Evolutionary conservation across 1,140 invertebrate genomes (phyloP), one percentile per base, ranked within the genome.

Genomic region (Halictus rubicundus): DNA sequence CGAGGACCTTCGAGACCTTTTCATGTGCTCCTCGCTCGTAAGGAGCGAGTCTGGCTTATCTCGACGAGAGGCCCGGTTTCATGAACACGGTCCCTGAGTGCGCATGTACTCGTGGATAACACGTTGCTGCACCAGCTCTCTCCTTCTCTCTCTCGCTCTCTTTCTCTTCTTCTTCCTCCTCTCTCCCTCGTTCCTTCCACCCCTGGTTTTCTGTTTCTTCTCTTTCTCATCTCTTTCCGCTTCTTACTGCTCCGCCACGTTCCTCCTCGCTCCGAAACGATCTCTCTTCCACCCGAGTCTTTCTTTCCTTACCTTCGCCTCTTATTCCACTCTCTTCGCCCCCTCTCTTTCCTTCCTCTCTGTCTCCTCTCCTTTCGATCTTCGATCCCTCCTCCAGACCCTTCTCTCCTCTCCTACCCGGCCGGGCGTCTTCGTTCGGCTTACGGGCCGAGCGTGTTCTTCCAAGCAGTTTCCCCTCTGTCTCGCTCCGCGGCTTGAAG

Each of bases 21-120:
- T 87, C 85, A 84, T 70, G 79, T 75, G 87, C 83, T 86, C 81
- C 83, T 79, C 82, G 89, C 88, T 72, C 75, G 83, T 42, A 78
- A 85, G 68, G 61, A 82, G 84, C 83, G 59, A 86, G 84, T 71
- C 70, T 21, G 27, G 76, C 80, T 85, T 86, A 86, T 86, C 84
- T 90, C 82, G 79, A 70, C 54, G 66, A 81, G 83, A 85, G 87
- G 80, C 86, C 83, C 69, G 86, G 84, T 83, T 89, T 86, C 87
- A 86, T 82, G 86, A 88, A 88, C 80, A 85, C 83, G 82, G 80
- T 52, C 75, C 68, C 71, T 54, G 46, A 61, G 80, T 69, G 42
- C 78, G 61, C 79, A 74, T 81, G 80, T 63, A 80, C 32, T 46
- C 73, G 49, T 37, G 84, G 83, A 86, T 86, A 85, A 85, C 83